Percentiles rank a stretch among this genome's conserved stretches.
These are phyloP conservation scores for Ormyrus pomaceus DNA, from an alignment of 2,888 invertebrate species.

Conservation along the genomic window DNA sequence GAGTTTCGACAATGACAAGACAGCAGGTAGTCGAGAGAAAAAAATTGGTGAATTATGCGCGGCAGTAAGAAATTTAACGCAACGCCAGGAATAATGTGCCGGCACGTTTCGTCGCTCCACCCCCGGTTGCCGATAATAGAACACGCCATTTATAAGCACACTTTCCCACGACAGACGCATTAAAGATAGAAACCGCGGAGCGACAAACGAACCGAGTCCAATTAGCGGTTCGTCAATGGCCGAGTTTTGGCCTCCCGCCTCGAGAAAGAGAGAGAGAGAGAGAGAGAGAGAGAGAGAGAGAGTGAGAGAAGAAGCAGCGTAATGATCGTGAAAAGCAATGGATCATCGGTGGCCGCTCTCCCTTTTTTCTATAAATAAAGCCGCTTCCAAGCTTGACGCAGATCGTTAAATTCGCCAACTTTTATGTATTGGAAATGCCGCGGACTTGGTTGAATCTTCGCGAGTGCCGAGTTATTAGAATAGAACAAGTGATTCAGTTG, in stretches of 20 bases:
- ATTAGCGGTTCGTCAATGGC: constrained; percentile 46
- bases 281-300: not conserved
- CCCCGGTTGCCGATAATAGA: constrained; percentile 3
- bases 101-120: not conserved
- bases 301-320: not conserved
- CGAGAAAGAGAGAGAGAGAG: not conserved
- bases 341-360: not conserved
- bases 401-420: not conserved
- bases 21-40: too few relatives aligned
- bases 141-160: constrained; percentile 36
- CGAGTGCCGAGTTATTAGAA: too few relatives aligned
- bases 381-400: not conserved
- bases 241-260: not conserved
- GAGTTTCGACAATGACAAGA: too few relatives aligned
- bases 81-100: constrained; percentile 26
- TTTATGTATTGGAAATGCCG: too few relatives aligned
- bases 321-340: not conserved
- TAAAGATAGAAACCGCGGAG: not conserved
- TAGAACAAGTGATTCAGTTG: too few relatives aligned
- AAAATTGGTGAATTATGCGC: not conserved
- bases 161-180: constrained; percentile 26
- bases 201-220: constrained; percentile 38
- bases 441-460: too few relatives aligned
- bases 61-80: constrained; percentile 21
- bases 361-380: not conserved